phyloP scores from a whole-genome alignment of 2,797 vertebrate genomes.

The Coregonus ussuriensis region DNA sequence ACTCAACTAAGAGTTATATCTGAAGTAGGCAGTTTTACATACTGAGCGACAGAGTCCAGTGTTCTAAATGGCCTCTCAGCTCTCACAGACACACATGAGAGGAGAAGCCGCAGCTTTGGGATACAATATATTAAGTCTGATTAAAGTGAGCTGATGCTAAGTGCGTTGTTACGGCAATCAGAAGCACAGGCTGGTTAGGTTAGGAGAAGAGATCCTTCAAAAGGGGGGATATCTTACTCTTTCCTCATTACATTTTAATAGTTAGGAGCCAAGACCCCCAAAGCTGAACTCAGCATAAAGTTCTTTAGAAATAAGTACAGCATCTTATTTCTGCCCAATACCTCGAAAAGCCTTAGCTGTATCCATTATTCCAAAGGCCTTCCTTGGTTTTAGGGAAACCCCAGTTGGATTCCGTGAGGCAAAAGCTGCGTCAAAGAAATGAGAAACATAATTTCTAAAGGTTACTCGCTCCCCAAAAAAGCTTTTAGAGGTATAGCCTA shows the following conservation, averaged over 20 bases:
- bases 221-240: background rate
- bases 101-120: background rate
- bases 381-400: constrained; percentile 7
- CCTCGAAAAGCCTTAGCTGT: background rate
- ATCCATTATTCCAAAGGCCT: constrained; percentile 1
- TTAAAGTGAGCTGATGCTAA: constrained; percentile 5
- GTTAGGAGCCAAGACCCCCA: background rate
- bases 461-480: background rate
- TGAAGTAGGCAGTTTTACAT: background rate
- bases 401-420: background rate
- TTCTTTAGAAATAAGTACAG: background rate
- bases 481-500: constrained; percentile 11
- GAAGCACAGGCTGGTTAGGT: background rate
- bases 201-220: background rate
- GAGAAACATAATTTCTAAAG: background rate
- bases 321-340: background rate
- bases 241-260: background rate
- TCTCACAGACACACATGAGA: constrained; percentile 6
- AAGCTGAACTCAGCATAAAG: background rate
- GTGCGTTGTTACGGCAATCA: constrained; percentile 7
- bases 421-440: background rate
- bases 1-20: background rate
- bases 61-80: background rate
- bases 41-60: background rate
- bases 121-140: constrained; percentile 1